These are phyloP conservation scores for Crepidodera aurea DNA, from an alignment of 2,888 invertebrate genomes.

Conservation along the genomic window DNA sequence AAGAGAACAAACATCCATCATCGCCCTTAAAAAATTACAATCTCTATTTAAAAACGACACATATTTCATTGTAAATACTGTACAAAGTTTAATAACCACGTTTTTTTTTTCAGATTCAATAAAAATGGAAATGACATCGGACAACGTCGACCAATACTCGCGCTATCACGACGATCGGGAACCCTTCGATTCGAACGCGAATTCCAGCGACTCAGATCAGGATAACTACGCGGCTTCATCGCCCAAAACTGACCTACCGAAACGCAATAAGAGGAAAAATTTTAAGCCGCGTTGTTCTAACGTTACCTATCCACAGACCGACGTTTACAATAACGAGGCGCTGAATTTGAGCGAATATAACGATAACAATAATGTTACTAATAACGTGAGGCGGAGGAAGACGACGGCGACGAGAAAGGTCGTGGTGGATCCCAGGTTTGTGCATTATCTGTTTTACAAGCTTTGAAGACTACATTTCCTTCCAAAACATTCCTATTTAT, in stretches of 20 bases:
- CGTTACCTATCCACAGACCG: constrained; percentile 62
- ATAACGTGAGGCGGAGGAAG: constrained; percentile 54
- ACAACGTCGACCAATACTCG: constrained; percentile 54
- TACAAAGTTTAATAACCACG: too few relatives aligned
- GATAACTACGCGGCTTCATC: constrained; percentile 51
- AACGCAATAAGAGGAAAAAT: constrained; percentile 80
- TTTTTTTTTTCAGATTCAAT: constrained; percentile 56
- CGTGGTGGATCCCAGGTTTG: constrained; percentile 49
- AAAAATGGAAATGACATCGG: constrained; percentile 59
- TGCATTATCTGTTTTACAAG: not conserved
- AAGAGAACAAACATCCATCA: too few relatives aligned
- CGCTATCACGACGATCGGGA: constrained; percentile 45
- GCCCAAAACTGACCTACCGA: constrained; percentile 65
- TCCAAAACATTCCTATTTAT: not conserved
- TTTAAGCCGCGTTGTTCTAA: constrained; percentile 77
- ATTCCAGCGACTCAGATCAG: constrained; percentile 66
- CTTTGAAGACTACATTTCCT: too few relatives aligned
- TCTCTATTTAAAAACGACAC: too few relatives aligned
- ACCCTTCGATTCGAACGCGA: constrained; percentile 57
- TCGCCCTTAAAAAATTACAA: too few relatives aligned
- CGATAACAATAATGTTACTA: constrained; percentile 57
- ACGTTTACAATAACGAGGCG: constrained; percentile 45
- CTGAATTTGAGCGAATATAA: constrained; percentile 45
- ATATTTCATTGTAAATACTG: too few relatives aligned
- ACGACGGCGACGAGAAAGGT: constrained; percentile 53